Base-by-base conservation (phyloP, 1,140 invertebrate species). In the Pogonomyrmex californicus region DNA sequence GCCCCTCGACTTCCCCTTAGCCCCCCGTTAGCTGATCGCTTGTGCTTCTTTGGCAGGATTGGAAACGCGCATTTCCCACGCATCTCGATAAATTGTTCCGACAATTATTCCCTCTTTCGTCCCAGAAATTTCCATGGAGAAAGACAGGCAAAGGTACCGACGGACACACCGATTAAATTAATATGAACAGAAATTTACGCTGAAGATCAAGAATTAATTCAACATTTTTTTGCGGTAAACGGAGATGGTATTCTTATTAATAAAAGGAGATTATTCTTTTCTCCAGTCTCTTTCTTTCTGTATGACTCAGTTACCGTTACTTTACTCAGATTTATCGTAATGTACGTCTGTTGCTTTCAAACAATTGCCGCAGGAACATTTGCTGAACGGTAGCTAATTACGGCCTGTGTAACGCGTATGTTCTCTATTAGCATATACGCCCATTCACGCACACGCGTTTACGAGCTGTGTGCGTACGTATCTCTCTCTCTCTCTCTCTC, bases 11-110 rank as follows among this genome's bases (percentile, higher is more conserved):
- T 62, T 38, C 58, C 65, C 78, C 79, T 23, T 54, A 23, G 23
- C 23, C 10, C 30, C 23, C 78, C 17, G 44, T 70, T 51, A 56
- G 30, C 54, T 38, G 58, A 79, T 85, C 70, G 36, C 66, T 76
- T n/a, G 62, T 44, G 41, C 44, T 54, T 81, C 87, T 58, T 49
- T 63, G 38, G 49, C 71, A 17, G 44, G 47, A 47, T 54, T 33
- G 51, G 12, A 60, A 63, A 58, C 30, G 6, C 66, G 65, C 86
- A 78, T 91, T 91, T 89, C 88, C 88, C 87, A 90, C 85, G 88
- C 58, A 54, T 60, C 63, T 62, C 76, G 68, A 70, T 70, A 44
- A 81, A 68, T 56, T 33, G 47, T 54, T 7, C 30, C 41, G 17
- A 47, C 41, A 49, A 77, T 63, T 63, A 77, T 63, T 36, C 44